Conservation (phyloP, 2,888 invertebrate genomes). For the Stramonita haemastoma region DNA sequence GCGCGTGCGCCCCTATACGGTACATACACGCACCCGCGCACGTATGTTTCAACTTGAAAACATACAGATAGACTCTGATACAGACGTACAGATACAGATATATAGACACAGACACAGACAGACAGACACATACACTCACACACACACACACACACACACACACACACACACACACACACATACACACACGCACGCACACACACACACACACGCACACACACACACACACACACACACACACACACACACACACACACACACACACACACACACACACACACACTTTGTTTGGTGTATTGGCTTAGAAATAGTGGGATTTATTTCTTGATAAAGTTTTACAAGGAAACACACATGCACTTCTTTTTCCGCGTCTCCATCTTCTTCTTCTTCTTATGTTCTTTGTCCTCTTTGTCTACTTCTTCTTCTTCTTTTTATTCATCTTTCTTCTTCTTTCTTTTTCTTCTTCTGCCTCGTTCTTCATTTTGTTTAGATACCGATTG, state of each 20-base stretch:
- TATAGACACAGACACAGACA: too few species aligned
- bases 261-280: not conserved
- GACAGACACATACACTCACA: not conserved
- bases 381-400: too few species aligned
- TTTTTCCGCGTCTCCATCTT: too few species aligned
- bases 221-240: conserved; percentile 6
- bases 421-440: too few species aligned
- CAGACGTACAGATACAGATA: not conserved
- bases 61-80: not conserved
- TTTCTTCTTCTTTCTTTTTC: too few species aligned
- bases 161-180: not conserved
- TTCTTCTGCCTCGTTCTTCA: too few species aligned
- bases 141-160: conserved; percentile 15
- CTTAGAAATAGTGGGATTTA: too few species aligned
- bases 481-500: too few species aligned
- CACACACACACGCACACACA: conserved; percentile 15
- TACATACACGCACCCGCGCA: not conserved
- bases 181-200: not conserved
- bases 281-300: too few species aligned
- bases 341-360: too few species aligned
- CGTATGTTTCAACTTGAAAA: not conserved
- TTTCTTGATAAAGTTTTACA: too few species aligned
- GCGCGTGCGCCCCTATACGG: not conserved
- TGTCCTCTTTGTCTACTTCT: too few species aligned
- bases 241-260: not conserved